Conservation (phyloP, 1,140 invertebrate genomes). For the Streblospio benedicti region DNA sequence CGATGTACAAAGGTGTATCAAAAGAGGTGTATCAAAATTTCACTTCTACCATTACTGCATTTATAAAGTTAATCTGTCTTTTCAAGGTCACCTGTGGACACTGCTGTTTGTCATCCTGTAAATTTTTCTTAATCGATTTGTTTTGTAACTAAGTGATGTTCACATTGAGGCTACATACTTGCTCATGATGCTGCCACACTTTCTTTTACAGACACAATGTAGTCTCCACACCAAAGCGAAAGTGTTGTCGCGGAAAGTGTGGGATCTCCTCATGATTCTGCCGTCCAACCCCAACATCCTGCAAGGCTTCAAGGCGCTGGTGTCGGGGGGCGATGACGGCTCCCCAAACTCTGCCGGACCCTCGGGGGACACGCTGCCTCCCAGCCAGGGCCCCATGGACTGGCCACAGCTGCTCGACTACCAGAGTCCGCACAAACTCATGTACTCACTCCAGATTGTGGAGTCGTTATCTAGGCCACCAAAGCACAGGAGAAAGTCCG, state of each 20-base stretch:
- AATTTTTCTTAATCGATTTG: too few species aligned
- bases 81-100: too few species aligned
- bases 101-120: too few species aligned
- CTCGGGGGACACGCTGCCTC: too few species aligned
- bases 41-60: too few species aligned
- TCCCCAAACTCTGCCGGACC: too few species aligned
- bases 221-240: conserved; percentile 81
- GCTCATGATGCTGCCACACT: too few species aligned
- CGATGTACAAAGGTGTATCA: too few species aligned
- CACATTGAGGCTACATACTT: too few species aligned
- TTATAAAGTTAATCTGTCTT: too few species aligned
- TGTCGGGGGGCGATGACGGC: conserved; percentile 51
- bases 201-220: conserved; percentile 44
- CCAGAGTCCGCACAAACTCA: conserved; percentile 79
- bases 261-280: conserved; percentile 84
- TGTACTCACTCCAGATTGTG: conserved; percentile 89
- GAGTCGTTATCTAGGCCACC: conserved; percentile 57
- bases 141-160: too few species aligned
- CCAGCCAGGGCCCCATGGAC: conserved; percentile 33
- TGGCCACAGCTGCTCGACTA: conserved; percentile 71
- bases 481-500: conserved; percentile 46
- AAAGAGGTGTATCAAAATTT: too few species aligned
- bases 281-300: conserved; percentile 78
- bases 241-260: conserved; percentile 70
- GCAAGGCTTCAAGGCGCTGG: conserved; percentile 61